Percentiles rank a stretch among this genome's conserved stretches.
Evolutionary conservation across 2,888 invertebrate species (phyloP).

Genomic region (Nemurella pictetii): DNA sequence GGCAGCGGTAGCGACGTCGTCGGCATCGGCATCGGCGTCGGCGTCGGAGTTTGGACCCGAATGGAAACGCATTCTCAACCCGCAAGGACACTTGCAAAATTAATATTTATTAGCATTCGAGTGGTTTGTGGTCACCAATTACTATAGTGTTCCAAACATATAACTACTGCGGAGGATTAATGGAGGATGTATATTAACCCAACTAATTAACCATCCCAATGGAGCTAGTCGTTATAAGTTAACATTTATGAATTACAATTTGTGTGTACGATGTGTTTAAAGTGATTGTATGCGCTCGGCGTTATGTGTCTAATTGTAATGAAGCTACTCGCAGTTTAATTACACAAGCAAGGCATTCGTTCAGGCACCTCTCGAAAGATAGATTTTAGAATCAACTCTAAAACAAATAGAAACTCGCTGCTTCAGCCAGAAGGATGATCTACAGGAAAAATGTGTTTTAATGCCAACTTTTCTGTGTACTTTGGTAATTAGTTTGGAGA

Average conservation of each 20-base stretch:
- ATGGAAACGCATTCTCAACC: neutral
- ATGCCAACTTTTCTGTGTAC: neutral
- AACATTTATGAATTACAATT: neutral
- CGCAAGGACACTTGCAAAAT: neutral
- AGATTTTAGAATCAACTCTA: neutral
- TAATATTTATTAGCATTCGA: neutral
- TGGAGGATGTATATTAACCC: neutral
- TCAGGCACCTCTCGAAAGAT: too few relatives aligned
- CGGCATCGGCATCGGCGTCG: neutral
- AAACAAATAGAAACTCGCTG: neutral
- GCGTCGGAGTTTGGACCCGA: neutral
- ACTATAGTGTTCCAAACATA: neutral
- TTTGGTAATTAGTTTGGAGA: neutral
- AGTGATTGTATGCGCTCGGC: neutral
- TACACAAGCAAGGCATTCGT: too few relatives aligned
- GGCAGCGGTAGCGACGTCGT: too few relatives aligned
- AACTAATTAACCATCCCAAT: neutral
- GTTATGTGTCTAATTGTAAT: neutral
- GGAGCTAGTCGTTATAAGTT: neutral
- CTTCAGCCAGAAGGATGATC: neutral
- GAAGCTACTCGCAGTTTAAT: neutral
- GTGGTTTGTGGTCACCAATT: neutral
- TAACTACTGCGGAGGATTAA: neutral
- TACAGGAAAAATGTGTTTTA: neutral
- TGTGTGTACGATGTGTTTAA: neutral